These are phyloP conservation scores for Globodera ellingtonae DNA, from an alignment of 1,140 invertebrate species.

Conservation along the genomic window DNA sequence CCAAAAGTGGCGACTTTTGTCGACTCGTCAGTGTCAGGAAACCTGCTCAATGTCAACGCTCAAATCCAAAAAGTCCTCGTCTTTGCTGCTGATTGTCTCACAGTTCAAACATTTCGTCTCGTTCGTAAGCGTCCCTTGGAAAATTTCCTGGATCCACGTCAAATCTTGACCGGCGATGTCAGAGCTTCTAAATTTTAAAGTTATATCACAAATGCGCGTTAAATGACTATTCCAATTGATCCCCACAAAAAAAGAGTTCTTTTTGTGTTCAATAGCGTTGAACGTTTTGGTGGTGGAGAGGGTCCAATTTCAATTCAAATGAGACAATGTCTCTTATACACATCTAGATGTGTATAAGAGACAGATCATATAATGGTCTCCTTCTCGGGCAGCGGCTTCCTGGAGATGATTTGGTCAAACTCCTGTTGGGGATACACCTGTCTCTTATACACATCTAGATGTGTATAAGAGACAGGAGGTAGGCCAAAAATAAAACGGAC, in stretches of 20 bases:
- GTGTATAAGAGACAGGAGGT: too few species aligned
- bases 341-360: too few species aligned
- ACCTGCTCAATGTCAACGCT: slow-evolving; percentile 95
- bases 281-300: too few species aligned
- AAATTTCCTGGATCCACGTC: slow-evolving; percentile 98
- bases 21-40: neutral
- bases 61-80: slow-evolving; percentile 98
- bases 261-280: too few species aligned
- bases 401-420: slow-evolving; percentile 31
- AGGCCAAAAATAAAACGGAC: too few species aligned
- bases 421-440: slow-evolving; percentile 22
- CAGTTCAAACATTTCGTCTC: slow-evolving; percentile 98
- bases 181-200: slow-evolving; percentile 14
- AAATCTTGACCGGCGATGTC: slow-evolving; percentile 25
- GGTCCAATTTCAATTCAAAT: too few species aligned
- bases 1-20: neutral
- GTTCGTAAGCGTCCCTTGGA: slow-evolving; percentile 97
- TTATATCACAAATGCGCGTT: neutral
- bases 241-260: too few species aligned
- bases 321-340: too few species aligned
- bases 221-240: too few species aligned
- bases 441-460: too few species aligned
- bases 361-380: slow-evolving; percentile 61
- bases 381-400: slow-evolving; percentile 38
- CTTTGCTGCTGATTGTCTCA: slow-evolving; percentile 96